Conservation (phyloP, 2,113 vertebrate species). For the Cervus canadensis region DNA sequence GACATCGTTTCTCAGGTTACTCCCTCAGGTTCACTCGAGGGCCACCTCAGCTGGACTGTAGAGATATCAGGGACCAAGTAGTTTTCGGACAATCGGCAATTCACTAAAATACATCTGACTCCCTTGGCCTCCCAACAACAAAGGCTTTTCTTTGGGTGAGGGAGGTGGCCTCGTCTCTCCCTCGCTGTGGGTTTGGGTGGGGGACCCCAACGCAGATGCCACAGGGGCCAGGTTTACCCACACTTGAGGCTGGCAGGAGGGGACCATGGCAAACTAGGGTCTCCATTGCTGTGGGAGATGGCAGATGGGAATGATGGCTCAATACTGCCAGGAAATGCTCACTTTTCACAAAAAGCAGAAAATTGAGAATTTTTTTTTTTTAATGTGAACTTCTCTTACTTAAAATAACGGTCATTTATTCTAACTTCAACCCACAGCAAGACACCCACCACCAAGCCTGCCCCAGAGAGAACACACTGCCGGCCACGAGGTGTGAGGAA, state of each 20-base stretch:
- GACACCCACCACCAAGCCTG: not conserved
- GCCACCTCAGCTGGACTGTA: not conserved
- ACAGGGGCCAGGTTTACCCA: not conserved
- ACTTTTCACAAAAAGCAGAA: not conserved
- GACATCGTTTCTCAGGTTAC: not conserved
- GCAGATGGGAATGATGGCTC: not conserved
- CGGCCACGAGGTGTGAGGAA: rapidly evolving
- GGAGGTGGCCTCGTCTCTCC: not conserved
- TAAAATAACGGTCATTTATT: not conserved
- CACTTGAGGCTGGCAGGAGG: no score
- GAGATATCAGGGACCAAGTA: rapidly evolving
- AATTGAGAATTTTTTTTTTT: not conserved
- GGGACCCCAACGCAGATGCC: not conserved
- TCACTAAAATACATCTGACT: not conserved
- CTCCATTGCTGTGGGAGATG: rapidly evolving
- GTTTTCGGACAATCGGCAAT: rapidly evolving
- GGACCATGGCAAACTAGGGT: not conserved
- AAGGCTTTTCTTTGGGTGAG: not conserved
- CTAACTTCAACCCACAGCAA: not conserved
- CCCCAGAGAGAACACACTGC: not conserved
- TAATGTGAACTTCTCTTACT: not conserved
- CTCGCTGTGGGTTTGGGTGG: not conserved
- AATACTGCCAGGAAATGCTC: not conserved
- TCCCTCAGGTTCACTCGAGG: no score
- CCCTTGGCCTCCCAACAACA: not conserved